Percentiles rank a stretch among this genome's conserved stretches.
Evolutionary conservation across 2,113 vertebrate genomes (phyloP).

Genomic region (Neolamprologus tretocephalus): DNA sequence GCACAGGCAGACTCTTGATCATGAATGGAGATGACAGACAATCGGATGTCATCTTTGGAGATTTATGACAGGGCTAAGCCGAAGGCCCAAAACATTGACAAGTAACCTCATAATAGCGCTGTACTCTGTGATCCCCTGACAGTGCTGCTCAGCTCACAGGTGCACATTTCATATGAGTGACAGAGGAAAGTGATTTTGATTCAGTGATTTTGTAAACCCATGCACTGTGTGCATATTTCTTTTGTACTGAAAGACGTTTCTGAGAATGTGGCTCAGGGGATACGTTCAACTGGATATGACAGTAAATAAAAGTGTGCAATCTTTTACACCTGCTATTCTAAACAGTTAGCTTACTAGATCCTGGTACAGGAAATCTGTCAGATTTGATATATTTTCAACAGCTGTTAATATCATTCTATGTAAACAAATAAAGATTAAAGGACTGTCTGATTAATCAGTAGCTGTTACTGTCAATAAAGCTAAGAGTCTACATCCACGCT

Average conservation of each 20-base stretch:
- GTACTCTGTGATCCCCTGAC: slow-evolving; percentile 1
- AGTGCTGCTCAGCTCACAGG: slow-evolving; percentile 16
- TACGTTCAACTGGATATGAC: not conserved
- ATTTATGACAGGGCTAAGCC: slow-evolving; percentile 3
- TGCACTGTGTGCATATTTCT: not conserved
- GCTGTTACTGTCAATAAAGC: not conserved
- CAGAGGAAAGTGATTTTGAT: not conserved
- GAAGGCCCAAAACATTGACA: not conserved
- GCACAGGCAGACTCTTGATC: slow-evolving; percentile 3
- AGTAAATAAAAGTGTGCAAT: not conserved
- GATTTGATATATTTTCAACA: not conserved
- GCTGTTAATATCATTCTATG: not conserved
- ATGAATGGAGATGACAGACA: slow-evolving; percentile 22
- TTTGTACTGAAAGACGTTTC: not conserved
- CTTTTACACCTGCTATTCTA: not conserved
- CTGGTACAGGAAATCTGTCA: not conserved
- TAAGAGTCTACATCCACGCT: not conserved
- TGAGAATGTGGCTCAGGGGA: not conserved
- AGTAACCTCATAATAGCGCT: not conserved
- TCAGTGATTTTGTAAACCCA: not conserved
- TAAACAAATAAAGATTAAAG: not conserved
- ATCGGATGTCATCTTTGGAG: slow-evolving; percentile 28
- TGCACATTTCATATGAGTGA: not conserved
- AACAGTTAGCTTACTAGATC: not conserved
- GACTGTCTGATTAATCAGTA: not conserved